phyloP scores from a whole-genome alignment of 2,797 vertebrate genomes.

The Cryptoprocta ferox region DNA sequence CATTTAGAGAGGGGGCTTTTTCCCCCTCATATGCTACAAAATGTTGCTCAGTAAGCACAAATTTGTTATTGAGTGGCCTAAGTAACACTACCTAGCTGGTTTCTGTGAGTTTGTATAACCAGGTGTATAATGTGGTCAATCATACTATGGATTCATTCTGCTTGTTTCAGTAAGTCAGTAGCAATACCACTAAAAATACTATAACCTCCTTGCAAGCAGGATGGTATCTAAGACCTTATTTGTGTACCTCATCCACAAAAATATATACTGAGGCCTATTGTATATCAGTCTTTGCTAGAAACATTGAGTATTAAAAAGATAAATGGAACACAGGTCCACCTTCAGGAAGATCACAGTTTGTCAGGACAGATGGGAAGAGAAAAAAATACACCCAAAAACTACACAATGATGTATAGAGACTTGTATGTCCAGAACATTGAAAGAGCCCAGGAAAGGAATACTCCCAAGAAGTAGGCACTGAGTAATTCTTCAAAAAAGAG shows the following conservation, averaged over 20 bases:
- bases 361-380: background rate
- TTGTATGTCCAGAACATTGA: background rate
- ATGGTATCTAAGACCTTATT: background rate
- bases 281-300: background rate
- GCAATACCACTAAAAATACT: background rate
- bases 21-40: conserved; percentile 22
- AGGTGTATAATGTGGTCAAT: background rate
- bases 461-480: background rate
- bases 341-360: background rate
- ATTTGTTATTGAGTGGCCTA: background rate
- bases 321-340: background rate
- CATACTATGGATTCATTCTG: background rate
- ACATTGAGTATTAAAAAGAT: background rate
- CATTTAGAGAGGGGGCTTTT: background rate
- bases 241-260: background rate
- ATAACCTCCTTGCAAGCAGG: background rate
- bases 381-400: background rate
- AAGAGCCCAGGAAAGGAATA: background rate
- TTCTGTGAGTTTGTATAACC: conserved; percentile 30
- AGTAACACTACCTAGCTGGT: background rate
- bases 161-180: background rate
- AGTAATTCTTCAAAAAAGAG: background rate
- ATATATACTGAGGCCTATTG: background rate
- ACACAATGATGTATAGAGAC: background rate
- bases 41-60: conserved; percentile 24